Base-by-base conservation (phyloP, 1,140 invertebrate species). In the Bombus pyrosoma region DNA sequence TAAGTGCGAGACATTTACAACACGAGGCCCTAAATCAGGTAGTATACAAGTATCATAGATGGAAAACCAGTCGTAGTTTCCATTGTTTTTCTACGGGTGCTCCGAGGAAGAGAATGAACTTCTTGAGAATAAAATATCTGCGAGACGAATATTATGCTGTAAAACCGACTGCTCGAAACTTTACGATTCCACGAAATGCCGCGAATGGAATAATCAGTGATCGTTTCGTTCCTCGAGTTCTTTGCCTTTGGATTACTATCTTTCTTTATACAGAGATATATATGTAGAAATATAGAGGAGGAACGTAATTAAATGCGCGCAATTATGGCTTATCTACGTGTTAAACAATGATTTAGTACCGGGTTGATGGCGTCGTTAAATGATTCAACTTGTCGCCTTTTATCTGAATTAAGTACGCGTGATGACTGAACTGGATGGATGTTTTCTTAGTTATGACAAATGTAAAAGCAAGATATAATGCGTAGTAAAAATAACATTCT, bases 71-170 rank as follows among this genome's bases (percentile, higher is more conserved):
- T 77, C 64, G 57, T 37, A 34, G 28, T 72, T 39, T 34, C 13
- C 15, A 13, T 6, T 68, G 64, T 68, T 37, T 22, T 22, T 37
- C 8, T 4, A 3, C 32, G 8, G 22, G 4, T 5, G 15, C n/a
- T 10, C 1, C 22, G 6, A 22, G 47, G 6, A 2, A 34, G 12
- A 18, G 4, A 34, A 32, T 18, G 10, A 22, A 53, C 47, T 62
- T 5, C 12, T 32, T 6, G 32, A 72, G 81, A 81, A 75, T 82
- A 73, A 75, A 82, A 75, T 75, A 75, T 64, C 72, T 22, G 25
- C 8, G 32, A 32, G 39, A 62, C 59, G 41, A 82, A 75, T 53
- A 69, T 69, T 69, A 69, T 34, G 32, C 28, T 53, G 43, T 80
- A 80, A 80, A 80, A 4, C 12, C 43, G 64, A 53, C 22, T 47